phyloP scores from a whole-genome alignment of 37 sponge, comb jelly and placozoan species.

The Ephydatia muelleri region DNA sequence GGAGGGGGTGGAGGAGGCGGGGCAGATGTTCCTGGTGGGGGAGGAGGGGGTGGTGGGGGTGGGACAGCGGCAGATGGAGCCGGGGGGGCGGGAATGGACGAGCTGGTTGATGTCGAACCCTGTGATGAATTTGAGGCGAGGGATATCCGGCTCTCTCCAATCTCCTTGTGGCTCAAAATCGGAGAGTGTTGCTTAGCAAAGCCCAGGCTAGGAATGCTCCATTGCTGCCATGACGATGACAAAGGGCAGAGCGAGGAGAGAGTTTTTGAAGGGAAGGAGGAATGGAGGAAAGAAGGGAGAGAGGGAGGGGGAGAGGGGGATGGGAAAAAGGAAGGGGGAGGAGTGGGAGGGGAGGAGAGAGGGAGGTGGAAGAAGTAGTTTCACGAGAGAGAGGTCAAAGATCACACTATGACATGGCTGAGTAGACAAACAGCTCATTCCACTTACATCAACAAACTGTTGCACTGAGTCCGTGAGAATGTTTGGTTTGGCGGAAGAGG shows the following conservation, averaged over 20 bases:
- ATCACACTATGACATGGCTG: background rate
- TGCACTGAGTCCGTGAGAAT: constrained; percentile 39
- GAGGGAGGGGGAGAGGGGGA: background rate
- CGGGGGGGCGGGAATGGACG: constrained; percentile 14
- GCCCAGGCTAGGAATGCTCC: constrained; percentile 6
- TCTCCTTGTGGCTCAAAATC: background rate
- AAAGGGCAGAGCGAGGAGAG: background rate
- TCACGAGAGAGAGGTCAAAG: background rate
- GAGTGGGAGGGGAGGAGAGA: background rate
- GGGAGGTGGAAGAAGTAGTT: constrained; percentile 6
- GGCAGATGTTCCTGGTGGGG: background rate
- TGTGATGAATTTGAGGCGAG: constrained; percentile 32
- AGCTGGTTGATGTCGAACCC: background rate
- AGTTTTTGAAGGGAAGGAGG: background rate
- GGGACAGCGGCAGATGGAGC: constrained; percentile 10
- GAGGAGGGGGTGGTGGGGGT: constrained; percentile 17
- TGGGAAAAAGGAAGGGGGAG: constrained; percentile 22
- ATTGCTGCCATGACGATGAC: background rate
- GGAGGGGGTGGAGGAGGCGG: background rate
- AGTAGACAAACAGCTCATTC: background rate
- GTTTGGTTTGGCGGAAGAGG: constrained; percentile 18
- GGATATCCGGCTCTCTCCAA: constrained; percentile 14
- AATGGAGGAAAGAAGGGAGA: background rate
- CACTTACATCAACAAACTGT: constrained; percentile 55
- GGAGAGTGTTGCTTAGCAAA: background rate